Evolutionary conservation across 2,113 vertebrate species (phyloP), one percentile per base, ranked within the genome.

Genomic region (Alethe diademata): DNA sequence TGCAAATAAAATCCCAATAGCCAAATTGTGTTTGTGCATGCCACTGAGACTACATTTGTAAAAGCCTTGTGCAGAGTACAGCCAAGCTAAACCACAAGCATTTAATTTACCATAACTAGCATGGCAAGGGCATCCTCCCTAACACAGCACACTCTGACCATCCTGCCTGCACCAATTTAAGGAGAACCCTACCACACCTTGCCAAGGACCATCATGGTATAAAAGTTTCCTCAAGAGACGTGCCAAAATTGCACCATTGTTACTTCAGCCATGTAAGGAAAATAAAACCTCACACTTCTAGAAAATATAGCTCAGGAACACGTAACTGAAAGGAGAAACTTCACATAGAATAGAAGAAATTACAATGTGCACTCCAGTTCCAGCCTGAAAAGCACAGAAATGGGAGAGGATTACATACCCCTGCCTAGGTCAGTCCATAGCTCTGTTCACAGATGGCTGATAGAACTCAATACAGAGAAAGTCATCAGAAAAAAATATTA

Each of bases 281-380:
- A 61, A 19, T 56, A 78, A 54, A 57, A 22, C 14, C 22, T 12
- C 0, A 38, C 0, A 0, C 24, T 74, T 86, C 33, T 25, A 78
- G 35, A 76, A 92, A 93, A 86, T 12, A 47, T 0, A 86, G 20
- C 47, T 71, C 51, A 51, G 56, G 47, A 86, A 48, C 19, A 19
- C 26, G 16, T 18, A 22, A 18, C 0, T 71, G 43, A 62, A 73
- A 66, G 16, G 25, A 90, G 18, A 62, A 78, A 47, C 7, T 76
- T 16, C 1, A 2, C 33, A 25, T 86, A 50, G 35, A 76, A 58
- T 9, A 35, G 35, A 74, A 76, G 40, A 74, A 83, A 66, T 8
- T 4, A 13, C 26, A 72, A 64, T 0, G 0, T 47, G 47, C 3
- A n/a, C 67, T 82, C 40, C 48, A 62, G 15, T 11, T 54, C 35